Percentiles rank a stretch among this genome's conserved stretches.
These are phyloP conservation scores for Drosophila affinis DNA, from an alignment of 2,888 invertebrate species.

Conservation along the genomic window DNA sequence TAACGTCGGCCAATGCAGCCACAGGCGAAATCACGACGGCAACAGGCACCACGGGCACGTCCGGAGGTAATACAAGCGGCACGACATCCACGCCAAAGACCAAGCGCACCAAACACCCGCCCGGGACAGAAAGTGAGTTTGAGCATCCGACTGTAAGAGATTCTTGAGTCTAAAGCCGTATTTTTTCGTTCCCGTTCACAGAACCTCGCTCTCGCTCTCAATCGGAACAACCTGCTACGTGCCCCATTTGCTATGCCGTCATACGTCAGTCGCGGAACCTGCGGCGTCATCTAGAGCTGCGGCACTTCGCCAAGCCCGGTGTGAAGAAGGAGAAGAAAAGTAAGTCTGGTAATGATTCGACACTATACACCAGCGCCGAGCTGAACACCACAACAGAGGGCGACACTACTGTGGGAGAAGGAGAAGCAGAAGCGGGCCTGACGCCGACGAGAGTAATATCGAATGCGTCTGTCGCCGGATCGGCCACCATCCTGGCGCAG, in stretches of 20 bases:
- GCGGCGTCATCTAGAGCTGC: conserved; percentile 85
- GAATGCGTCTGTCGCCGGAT: conserved; percentile 37
- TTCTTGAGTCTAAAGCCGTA: not conserved
- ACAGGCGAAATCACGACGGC: conserved; percentile 71
- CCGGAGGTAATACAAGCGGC: conserved; percentile 56
- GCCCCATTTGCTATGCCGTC: conserved; percentile 86
- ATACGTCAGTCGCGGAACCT: conserved; percentile 86
- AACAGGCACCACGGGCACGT: conserved; percentile 55
- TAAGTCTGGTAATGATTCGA: conserved; percentile 77
- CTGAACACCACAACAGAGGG: conserved; percentile 58
- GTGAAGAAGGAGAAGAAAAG: conserved; percentile 84
- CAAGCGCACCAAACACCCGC: conserved; percentile 73
- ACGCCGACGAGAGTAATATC: conserved; percentile 54
- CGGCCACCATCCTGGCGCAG: conserved; percentile 62
- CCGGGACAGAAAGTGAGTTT: conserved; percentile 69
- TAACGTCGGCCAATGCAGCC: conserved; percentile 68
- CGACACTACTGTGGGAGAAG: conserved; percentile 55
- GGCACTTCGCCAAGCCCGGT: conserved; percentile 84
- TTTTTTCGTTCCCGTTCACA: conserved; percentile 31
- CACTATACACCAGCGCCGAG: conserved; percentile 63
- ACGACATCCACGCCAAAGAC: conserved; percentile 65
- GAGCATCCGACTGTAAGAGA: not conserved
- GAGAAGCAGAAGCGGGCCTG: conserved; percentile 43
- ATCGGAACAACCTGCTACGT: conserved; percentile 87
- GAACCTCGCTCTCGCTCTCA: conserved; percentile 85